Evolutionary conservation across 1,140 invertebrate species (phyloP), one percentile per base, ranked within the genome.

Genomic region (Magallana angulata): DNA sequence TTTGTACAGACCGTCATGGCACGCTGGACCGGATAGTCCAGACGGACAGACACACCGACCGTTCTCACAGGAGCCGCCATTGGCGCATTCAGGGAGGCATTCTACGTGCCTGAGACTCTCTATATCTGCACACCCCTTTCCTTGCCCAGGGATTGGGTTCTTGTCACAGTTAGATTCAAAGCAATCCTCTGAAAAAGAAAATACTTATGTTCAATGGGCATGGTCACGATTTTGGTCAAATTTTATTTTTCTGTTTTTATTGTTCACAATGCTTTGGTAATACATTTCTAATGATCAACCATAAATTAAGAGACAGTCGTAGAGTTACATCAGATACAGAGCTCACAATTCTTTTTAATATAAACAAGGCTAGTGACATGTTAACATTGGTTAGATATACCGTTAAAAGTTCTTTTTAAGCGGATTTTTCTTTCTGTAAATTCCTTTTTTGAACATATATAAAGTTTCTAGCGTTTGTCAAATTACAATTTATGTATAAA

Each of bases 31-130:
- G 14, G 88, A 86, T 12, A 90, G 68, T 30, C 90, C 90, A 9
- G 88, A 83, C 8, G 88, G 88, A 85, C 90, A 90, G 11, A 80
- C 56, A 68, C 90, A 90, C 7, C 11, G 36, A 1, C 82, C 84
- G 57, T 85, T 76, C 57, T 84, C 62, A 71, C 90, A 90, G 7
- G 83, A 85, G 56, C 90, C 90, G 14, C 90, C 88, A 64, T 89
- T 90, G 64, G 90, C 86, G 59, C 90, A 90, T 58, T 86, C 76
- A 16, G 90, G 90, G 2, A 84, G 36, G 82, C 90, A 90, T 30
- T 84, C 87, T 56, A 82, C 30, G 24, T 76, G 16, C 14, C 36
- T 18, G 36, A 76, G 11, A 30, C 24, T 76, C 1, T 76, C 3
- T 36, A 30, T 9, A 12, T 76, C 24, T 12, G 36, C 24, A 76